Percentiles rank a stretch among this genome's conserved stretches.
Conservation (phyloP, 1,140 invertebrate species). For the Brachionus manjavacas region DNA sequence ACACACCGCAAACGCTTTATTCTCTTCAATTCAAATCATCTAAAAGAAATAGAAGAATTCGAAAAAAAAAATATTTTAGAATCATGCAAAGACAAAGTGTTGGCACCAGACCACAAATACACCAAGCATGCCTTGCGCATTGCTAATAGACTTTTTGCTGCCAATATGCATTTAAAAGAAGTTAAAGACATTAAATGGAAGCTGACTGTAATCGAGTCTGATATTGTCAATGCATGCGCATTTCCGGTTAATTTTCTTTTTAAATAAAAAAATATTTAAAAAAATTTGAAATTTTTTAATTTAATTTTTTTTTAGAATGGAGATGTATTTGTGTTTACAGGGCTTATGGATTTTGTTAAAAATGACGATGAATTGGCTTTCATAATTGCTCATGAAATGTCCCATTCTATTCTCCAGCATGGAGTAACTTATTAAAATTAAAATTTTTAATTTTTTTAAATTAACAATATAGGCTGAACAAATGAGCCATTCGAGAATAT, state of each 20-base stretch:
- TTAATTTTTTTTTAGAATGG: conserved; percentile 56
- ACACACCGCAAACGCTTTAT: conserved; percentile 61
- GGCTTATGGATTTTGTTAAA: conserved; percentile 61
- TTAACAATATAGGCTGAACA: conserved; percentile 6
- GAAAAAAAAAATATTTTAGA: conserved; percentile 47
- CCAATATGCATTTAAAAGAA: conserved; percentile 58
- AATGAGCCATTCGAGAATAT: conserved; percentile 17
- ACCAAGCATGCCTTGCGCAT: conserved; percentile 39
- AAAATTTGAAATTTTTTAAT: too few species aligned
- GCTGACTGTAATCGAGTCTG: conserved; percentile 58
- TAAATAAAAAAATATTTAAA: not conserved
- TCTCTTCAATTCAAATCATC: conserved; percentile 59
- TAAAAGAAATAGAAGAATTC: conserved; percentile 54
- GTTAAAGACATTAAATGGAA: conserved; percentile 59
- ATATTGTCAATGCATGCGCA: conserved; percentile 60
- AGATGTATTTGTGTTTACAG: conserved; percentile 64
- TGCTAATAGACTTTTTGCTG: conserved; percentile 54
- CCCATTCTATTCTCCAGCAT: conserved; percentile 64
- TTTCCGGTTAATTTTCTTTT: conserved; percentile 57
- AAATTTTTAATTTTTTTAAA: not conserved
- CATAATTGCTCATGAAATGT: conserved; percentile 66
- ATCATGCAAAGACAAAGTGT: conserved; percentile 45
- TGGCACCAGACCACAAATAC: conserved; percentile 50
- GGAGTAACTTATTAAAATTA: conserved; percentile 55
- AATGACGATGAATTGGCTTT: conserved; percentile 64